phyloP scores from a whole-genome alignment of 2,113 vertebrate species.

The Cheilinus undulatus region DNA sequence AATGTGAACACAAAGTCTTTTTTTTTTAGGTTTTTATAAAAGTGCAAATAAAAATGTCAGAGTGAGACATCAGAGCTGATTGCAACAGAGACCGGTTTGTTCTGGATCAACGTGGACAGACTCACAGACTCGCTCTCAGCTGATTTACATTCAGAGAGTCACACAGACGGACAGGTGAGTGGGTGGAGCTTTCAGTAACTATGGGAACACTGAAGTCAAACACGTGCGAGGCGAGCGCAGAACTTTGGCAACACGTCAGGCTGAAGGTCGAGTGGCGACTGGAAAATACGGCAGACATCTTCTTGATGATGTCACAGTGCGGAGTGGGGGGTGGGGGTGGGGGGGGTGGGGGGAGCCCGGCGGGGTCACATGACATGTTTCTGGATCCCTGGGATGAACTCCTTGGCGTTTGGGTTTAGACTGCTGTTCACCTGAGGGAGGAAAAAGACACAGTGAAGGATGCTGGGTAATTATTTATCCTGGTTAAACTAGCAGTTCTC shows the following conservation, averaged over 20 bases:
- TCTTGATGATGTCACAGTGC: constrained; percentile 92
- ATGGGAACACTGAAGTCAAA: constrained; percentile 78
- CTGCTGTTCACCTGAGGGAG: constrained; percentile 89
- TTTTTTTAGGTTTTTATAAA: constrained; percentile 18
- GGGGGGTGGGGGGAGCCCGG: constrained; percentile 50
- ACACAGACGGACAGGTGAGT: neutral
- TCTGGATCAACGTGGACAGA: constrained; percentile 12
- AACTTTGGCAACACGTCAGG: constrained; percentile 94
- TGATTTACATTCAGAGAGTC: constrained; percentile 62
- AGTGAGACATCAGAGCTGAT: constrained; percentile 2
- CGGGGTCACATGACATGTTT: constrained; percentile 90
- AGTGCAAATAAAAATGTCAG: constrained; percentile 37
- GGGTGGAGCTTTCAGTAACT: constrained; percentile 10
- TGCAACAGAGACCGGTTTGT: constrained; percentile 34
- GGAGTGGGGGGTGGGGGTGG: constrained; percentile 78
- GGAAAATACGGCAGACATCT: constrained; percentile 88
- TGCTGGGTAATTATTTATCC: too few relatives aligned
- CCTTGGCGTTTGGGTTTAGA: constrained; percentile 95
- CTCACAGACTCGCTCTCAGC: constrained; percentile 6
- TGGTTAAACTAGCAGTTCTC: too few relatives aligned
- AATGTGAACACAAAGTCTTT: constrained; percentile 5
- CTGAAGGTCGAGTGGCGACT: constrained; percentile 84
- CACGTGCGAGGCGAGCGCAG: constrained; percentile 90
- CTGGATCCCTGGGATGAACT: constrained; percentile 92
- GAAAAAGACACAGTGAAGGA: neutral